Base-by-base conservation (phyloP, 2,797 vertebrate genomes). In the Molossus alvarezi region DNA sequence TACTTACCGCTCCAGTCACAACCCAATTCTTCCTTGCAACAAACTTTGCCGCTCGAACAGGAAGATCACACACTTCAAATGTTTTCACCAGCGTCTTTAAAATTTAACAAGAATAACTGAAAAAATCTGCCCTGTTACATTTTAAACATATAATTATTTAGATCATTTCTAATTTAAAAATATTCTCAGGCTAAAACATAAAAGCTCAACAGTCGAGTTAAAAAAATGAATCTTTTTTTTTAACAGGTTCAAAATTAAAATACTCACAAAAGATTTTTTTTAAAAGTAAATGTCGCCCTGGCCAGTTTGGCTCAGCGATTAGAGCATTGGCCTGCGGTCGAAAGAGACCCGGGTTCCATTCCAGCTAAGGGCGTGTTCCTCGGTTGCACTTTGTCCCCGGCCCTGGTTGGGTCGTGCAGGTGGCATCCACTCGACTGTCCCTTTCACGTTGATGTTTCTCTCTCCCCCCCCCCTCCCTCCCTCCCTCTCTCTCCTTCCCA, bases 11-110 rank as follows among this genome's bases (percentile, higher is more conserved):
- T 98, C 99, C 99, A 55, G 99, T 99, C 94, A 99, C 99, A 96
- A 99, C 99, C 99, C 99, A 99, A 97, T 99, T 99, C 98, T 99
- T 99, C 79, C 99, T 99, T 1, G 99, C 99, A 90, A 99, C 99
- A 88, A 99, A 99, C 97, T 99, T 99, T 15, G 99, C 99, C 37
- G 99, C 99, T 98, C 99, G 99, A 94, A 99, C 99, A 12, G 99
- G 99, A 91, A 99, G 98, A 95, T 99, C 99, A 88, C 99, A 99
- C 9, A 99, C 99, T 98, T 99, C 99, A 98, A 99, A 99, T 1
- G 99, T 99, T 99, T 99, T 99, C 96, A 99, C 99, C 51, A 99
- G 98, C 1, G 99, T 99, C 99, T 99, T 96, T 95, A 79, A 98
- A 98, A 96, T 75, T 80, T 60, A 95, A 96, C 6, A 97, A 97